These are phyloP conservation scores for Protomyctophum bolini DNA, from an alignment of 2,113 vertebrate species.

Conservation along the genomic window DNA sequence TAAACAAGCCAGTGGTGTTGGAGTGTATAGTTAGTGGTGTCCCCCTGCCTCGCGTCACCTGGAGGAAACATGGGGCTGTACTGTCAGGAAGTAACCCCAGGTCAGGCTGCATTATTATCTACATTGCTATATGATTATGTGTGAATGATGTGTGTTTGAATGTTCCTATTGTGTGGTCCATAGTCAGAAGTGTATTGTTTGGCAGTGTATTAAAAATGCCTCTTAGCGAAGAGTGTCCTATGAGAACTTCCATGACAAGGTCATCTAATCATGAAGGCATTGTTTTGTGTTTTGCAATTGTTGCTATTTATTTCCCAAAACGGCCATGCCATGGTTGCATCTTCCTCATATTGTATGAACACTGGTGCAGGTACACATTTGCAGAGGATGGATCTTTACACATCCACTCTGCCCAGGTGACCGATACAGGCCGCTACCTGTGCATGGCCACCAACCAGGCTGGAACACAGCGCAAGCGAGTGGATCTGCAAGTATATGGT, in stretches of 20 bases:
- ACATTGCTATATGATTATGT: not conserved
- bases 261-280: too few species aligned
- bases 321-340: not conserved
- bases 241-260: too few species aligned
- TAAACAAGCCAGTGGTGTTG: conserved; percentile 79
- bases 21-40: conserved; percentile 87
- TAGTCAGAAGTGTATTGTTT: too few species aligned
- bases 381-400: conserved; percentile 86
- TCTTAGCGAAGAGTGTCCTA: too few species aligned
- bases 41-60: conserved; percentile 87
- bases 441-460: conserved; percentile 93
- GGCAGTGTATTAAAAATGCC: too few species aligned
- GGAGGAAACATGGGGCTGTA: conserved; percentile 92
- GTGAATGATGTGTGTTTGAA: too few species aligned
- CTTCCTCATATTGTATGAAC: conserved; percentile 6
- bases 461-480: conserved; percentile 85
- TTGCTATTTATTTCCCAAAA: too few species aligned
- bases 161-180: too few species aligned
- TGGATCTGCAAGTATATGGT: conserved; percentile 92
- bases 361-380: conserved; percentile 80
- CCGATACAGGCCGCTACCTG: conserved; percentile 88
- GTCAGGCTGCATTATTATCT: conserved; percentile 33
- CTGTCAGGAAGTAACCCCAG: conserved; percentile 79
- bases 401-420: conserved; percentile 83
- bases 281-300: too few species aligned